These are phyloP conservation scores for Bombus vancouverensis DNA, from an alignment of 1,140 invertebrate genomes.

Conservation along the genomic window DNA sequence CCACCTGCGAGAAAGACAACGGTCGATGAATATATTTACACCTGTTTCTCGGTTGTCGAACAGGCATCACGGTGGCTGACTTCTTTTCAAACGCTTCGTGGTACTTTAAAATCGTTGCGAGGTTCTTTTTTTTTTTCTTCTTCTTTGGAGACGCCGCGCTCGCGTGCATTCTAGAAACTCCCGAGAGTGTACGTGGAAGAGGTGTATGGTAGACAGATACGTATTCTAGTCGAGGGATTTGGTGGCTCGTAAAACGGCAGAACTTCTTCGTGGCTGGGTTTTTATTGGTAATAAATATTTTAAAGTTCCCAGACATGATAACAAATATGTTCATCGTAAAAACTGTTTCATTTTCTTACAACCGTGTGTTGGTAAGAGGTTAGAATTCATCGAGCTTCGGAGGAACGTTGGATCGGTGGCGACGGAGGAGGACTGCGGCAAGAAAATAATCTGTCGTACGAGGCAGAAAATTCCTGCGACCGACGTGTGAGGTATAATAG, in stretches of 20 bases:
- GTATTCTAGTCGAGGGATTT: background rate
- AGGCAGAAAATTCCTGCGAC: slow-evolving; percentile 63
- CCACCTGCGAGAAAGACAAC: slow-evolving; percentile 51
- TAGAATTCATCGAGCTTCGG: background rate
- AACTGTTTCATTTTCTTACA: slow-evolving; percentile 27
- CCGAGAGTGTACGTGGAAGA: slow-evolving; percentile 1
- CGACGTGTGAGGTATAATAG: slow-evolving; percentile 73
- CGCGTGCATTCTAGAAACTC: slow-evolving; percentile 7
- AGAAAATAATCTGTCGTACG: slow-evolving; percentile 53
- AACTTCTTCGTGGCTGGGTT: slow-evolving; percentile 1
- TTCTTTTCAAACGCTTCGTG: slow-evolving; percentile 7
- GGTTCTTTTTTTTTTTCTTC: background rate
- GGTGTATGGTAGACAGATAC: background rate
- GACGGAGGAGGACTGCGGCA: slow-evolving; percentile 17
- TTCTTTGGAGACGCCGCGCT: background rate
- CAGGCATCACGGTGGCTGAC: slow-evolving; percentile 50
- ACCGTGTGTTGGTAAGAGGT: background rate
- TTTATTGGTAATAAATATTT: slow-evolving; percentile 53
- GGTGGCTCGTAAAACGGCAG: slow-evolving; percentile 23
- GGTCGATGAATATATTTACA: slow-evolving; percentile 57
- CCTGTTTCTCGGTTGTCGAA: slow-evolving; percentile 50
- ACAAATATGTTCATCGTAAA: slow-evolving; percentile 50
- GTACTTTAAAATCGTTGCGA: slow-evolving; percentile 1
- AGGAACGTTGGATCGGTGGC: background rate
- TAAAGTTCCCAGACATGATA: slow-evolving; percentile 25